Conservation (phyloP, 2,113 vertebrate species). For the Notarius quadriscutis region DNA sequence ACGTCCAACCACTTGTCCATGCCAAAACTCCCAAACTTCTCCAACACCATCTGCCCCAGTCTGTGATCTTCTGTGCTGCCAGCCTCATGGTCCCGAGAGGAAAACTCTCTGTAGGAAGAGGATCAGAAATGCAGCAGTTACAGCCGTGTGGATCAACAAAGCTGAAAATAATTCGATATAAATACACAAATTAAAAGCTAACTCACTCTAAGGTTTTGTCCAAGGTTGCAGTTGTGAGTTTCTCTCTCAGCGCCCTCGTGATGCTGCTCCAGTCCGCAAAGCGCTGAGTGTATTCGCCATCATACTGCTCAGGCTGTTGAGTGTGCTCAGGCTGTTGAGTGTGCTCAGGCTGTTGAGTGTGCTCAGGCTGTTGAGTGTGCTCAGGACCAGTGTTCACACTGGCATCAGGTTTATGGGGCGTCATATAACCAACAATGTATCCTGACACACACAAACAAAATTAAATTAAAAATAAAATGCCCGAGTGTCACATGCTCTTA, state of each 20-base stretch:
- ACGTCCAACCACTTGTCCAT: slow-evolving; percentile 79
- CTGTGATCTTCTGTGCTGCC: slow-evolving; percentile 72
- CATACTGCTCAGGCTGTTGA: rapidly evolving
- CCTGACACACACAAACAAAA: slow-evolving; percentile 66
- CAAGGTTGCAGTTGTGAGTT: slow-evolving; percentile 58
- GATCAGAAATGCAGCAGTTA: neutral
- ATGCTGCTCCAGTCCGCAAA: slow-evolving; percentile 74
- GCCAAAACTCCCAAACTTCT: slow-evolving; percentile 61
- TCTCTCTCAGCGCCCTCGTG: slow-evolving; percentile 58
- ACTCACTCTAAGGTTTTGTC: slow-evolving; percentile 68
- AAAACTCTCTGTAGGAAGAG: slow-evolving; percentile 52
- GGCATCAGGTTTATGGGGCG: slow-evolving; percentile 22
- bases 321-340: rapidly evolving
- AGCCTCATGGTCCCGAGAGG: slow-evolving; percentile 63
- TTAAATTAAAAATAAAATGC: neutral
- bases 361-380: too few relatives aligned
- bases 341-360: too few relatives aligned
- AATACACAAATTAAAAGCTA: neutral
- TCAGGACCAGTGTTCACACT: too few relatives aligned
- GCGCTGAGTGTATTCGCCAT: rapidly evolving
- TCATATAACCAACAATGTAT: slow-evolving; percentile 76
- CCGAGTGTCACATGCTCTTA: neutral
- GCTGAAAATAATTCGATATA: neutral
- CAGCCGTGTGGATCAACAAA: too few relatives aligned
- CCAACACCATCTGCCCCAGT: slow-evolving; percentile 64